Conservation (phyloP, 2,113 vertebrate species). For the Galemys pyrenaicus region DNA sequence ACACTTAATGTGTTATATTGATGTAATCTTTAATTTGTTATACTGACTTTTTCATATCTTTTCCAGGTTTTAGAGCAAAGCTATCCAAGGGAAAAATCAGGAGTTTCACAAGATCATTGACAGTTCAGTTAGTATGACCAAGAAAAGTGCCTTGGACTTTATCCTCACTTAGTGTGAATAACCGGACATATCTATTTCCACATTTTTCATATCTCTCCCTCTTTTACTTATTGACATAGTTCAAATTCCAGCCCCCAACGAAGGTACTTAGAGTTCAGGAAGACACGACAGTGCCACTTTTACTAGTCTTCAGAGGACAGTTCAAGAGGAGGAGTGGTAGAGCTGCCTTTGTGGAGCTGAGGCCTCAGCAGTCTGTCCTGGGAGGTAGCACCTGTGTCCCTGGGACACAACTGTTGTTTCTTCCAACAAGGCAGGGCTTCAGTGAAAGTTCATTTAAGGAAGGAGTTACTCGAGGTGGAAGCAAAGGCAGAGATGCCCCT, state of each 20-base stretch:
- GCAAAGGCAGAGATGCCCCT: not conserved
- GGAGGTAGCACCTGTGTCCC: no score
- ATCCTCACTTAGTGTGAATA: conserved; percentile 21
- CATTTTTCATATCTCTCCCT: not conserved
- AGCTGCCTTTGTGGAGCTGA: not conserved
- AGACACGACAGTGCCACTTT: not conserved
- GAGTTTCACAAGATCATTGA: not conserved
- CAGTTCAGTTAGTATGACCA: not conserved
- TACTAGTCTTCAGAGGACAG: not conserved
- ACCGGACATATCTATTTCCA: not conserved
- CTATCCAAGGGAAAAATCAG: not conserved
- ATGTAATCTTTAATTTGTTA: not conserved
- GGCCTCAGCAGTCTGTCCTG: not conserved
- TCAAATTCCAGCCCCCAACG: not conserved
- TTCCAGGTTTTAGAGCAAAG: not conserved
- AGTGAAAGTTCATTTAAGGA: not conserved
- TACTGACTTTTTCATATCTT: not conserved
- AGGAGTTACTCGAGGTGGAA: not conserved
- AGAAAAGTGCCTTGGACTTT: not conserved
- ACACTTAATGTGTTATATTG: not conserved
- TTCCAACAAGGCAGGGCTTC: not conserved
- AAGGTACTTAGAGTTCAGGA: not conserved
- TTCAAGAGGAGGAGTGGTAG: not conserved
- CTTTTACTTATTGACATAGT: not conserved
- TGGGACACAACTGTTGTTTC: not conserved